phyloP scores from a whole-genome alignment of 2,113 vertebrate genomes.

The Cyprinus carpio region DNA sequence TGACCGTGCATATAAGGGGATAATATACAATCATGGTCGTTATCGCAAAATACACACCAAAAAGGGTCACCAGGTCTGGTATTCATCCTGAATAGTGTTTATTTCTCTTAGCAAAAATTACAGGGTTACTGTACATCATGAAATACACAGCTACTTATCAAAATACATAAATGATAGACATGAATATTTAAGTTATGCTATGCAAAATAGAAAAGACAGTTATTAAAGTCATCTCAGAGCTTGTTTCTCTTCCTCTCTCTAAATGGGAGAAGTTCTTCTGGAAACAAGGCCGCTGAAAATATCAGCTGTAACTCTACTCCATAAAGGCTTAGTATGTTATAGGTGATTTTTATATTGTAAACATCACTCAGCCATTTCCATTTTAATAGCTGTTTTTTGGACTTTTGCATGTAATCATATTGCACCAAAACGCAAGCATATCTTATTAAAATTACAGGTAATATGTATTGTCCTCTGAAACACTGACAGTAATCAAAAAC shows the following conservation, averaged over 20 bases:
- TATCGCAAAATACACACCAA: not conserved
- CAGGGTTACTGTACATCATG: not conserved
- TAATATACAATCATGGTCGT: not conserved
- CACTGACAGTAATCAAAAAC: not conserved
- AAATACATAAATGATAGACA: not conserved
- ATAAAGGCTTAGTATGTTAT: too few relatives aligned
- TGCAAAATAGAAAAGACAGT: not conserved
- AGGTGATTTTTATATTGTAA: slow-evolving; percentile 1
- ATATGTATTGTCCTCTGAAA: not conserved
- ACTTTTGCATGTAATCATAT: not conserved
- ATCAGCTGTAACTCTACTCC: not conserved
- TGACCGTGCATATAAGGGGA: not conserved
- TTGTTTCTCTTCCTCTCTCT: too few relatives aligned
- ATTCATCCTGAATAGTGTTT: not conserved
- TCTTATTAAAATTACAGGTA: not conserved
- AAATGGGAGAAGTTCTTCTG: not conserved
- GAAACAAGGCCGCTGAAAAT: not conserved
- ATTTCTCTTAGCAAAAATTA: not conserved
- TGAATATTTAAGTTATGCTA: not conserved
- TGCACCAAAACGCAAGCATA: not conserved
- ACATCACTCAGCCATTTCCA: not conserved
- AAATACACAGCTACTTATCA: not conserved
- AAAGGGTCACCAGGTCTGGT: not conserved
- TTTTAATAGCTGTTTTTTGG: slow-evolving; percentile 2
- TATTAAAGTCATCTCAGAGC: too few relatives aligned